Evolutionary conservation across 2,113 vertebrate species (phyloP).

Genomic region (Pteronura brasiliensis): DNA sequence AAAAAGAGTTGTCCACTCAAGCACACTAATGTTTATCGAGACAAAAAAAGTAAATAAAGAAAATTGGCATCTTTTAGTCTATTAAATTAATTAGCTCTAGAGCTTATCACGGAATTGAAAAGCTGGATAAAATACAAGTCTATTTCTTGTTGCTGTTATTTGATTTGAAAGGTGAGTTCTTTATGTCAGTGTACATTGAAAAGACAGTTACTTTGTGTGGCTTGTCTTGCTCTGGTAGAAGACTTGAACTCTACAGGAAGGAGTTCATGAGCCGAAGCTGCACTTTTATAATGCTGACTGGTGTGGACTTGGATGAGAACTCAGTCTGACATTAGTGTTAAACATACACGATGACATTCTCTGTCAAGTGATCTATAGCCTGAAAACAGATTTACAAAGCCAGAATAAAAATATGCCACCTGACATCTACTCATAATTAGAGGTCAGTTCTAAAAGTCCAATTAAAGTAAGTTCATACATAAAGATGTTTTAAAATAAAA

Average conservation of each 20-base stretch:
- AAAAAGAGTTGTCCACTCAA: slow-evolving; percentile 69
- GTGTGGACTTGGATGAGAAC: neutral
- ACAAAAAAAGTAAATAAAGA: slow-evolving; percentile 64
- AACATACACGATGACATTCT: neutral
- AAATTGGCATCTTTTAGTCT: slow-evolving; percentile 67
- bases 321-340: slow-evolving; percentile 37
- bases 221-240: slow-evolving; percentile 32
- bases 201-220: slow-evolving; percentile 54
- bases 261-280: slow-evolving; percentile 57
- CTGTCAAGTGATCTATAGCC: neutral
- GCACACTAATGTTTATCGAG: slow-evolving; percentile 69
- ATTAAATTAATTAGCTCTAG: slow-evolving; percentile 76
- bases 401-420: neutral
- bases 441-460: neutral
- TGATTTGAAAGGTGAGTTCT: slow-evolving; percentile 42
- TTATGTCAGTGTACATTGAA: slow-evolving; percentile 30
- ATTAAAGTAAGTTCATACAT: neutral
- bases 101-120: slow-evolving; percentile 76
- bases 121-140: slow-evolving; percentile 52
- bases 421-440: neutral
- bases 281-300: slow-evolving; percentile 18
- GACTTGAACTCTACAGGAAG: slow-evolving; percentile 48
- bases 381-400: neutral
- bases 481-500: slow-evolving; percentile 13
- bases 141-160: slow-evolving; percentile 57